Evolutionary conservation across 2,888 invertebrate genomes (phyloP).

Genomic region (Drosophila leonis): DNA sequence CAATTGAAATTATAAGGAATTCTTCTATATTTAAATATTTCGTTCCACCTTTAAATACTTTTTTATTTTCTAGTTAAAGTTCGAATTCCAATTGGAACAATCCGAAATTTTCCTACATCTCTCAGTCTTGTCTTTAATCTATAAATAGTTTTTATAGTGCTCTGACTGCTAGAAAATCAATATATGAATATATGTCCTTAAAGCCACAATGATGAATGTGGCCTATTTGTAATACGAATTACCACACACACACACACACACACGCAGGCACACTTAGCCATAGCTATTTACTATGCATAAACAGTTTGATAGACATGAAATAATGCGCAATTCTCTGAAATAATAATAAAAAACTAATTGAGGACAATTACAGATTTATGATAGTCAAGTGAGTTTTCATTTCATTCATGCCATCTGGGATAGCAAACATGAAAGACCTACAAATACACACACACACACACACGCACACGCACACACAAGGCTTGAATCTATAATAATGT

Average conservation of each 20-base stretch:
- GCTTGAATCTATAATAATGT: not conserved
- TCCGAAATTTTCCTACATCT: not conserved
- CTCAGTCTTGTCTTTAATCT: too few relatives aligned
- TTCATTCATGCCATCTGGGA: conserved; percentile 2
- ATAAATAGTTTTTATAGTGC: not conserved
- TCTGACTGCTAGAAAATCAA: not conserved
- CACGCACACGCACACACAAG: not conserved
- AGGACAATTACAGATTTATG: conserved; percentile 10
- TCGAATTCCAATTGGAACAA: not conserved
- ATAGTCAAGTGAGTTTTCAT: conserved; percentile 4
- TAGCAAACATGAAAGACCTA: not conserved
- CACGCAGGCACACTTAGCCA: not conserved
- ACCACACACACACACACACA: not conserved
- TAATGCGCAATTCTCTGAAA: not conserved
- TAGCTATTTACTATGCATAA: not conserved
- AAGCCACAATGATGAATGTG: not conserved
- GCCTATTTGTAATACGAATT: not conserved
- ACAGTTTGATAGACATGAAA: not conserved
- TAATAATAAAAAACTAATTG: conserved; percentile 1
- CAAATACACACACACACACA: not conserved
- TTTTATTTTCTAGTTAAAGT: not conserved
- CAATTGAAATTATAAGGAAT: too few relatives aligned
- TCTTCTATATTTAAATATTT: not conserved
- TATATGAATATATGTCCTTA: not conserved
- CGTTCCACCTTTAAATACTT: not conserved